phyloP scores from a whole-genome alignment of 2,797 vertebrate genomes.

The Halcyon badia region DNA sequence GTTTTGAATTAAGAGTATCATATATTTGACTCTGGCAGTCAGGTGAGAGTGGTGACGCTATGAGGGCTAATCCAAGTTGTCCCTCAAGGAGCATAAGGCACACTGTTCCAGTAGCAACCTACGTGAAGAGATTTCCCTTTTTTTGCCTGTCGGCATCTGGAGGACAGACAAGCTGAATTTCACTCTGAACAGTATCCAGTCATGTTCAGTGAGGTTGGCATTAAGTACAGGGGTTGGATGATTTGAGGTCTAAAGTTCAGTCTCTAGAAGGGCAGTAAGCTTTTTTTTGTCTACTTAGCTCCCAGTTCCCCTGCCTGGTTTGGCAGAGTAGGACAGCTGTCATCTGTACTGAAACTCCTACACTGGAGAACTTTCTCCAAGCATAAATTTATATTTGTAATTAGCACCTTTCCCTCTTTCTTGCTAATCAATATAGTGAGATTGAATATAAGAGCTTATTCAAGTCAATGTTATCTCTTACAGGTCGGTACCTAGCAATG shows the following conservation, averaged over 20 bases:
- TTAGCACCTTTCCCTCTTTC: not conserved
- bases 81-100: not conserved
- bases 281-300: not conserved
- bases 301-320: not conserved
- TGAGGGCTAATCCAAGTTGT: not conserved
- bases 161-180: not conserved
- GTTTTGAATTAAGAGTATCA: not conserved
- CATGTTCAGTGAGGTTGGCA: not conserved
- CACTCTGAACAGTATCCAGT: not conserved
- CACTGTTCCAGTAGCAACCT: not conserved
- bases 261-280: not conserved
- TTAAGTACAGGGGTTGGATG: not conserved
- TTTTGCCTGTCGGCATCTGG: not conserved
- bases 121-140: not conserved
- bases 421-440: not conserved
- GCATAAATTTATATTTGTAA: not conserved
- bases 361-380: not conserved
- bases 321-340: not conserved
- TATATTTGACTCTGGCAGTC: not conserved
- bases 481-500: not conserved
- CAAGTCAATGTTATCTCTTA: not conserved
- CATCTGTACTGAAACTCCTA: not conserved
- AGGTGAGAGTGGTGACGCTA: not conserved
- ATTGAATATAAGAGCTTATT: not conserved
- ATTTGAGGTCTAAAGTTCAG: not conserved